Evolutionary conservation across 53 echinoderm and acorn worm species (phyloP), one percentile per base, ranked within the genome.

Genomic region (Echinarachnius parma): DNA sequence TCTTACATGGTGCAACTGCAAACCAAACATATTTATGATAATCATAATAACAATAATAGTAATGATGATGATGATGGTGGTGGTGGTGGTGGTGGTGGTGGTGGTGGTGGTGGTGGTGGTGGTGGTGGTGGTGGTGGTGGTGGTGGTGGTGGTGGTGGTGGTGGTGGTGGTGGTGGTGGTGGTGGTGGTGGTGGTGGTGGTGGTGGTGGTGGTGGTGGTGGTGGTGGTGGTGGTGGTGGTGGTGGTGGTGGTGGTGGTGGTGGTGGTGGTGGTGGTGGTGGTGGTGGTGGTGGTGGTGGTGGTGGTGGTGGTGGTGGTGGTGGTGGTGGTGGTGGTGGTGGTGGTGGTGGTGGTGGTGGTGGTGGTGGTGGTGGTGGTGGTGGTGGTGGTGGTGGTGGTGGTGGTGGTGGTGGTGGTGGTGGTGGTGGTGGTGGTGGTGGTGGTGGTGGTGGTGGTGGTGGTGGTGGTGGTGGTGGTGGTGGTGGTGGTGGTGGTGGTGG

Each of bases 331-430:
- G n/a, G n/a, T 55, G 56, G 56, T 55, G 56, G 56, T 55, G 56
- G 56, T 55, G 56, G 56, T 55, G 56, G 56, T 55, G 56, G 62
- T 61, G 33, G 62, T 61, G 33, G 62, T 61, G 33, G 62, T 61
- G 33, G 62, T 61, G 33, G 62, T 61, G 33, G 62, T 61, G 33
- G 62, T 61, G 33, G 62, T 61, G 33, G 62, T 61, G 33, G 62
- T 61, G 33, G 62, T 61, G 33, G 62, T 61, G 33, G 62, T 61
- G 33, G 62, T 61, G 33, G 62, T 61, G 33, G 62, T 61, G 33
- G 62, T 61, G 33, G 62, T 31, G 33, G 62, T 61, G 33, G 62
- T 61, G 33, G 62, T 31, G 33, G 62, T 61, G 33, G 62, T 61
- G 33, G 62, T 61, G 33, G 62, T 61, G 33, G 62, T 61, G 33